Base-by-base conservation (phyloP, 92 coral and sea anemone species). In the Diadumene lineata region DNA sequence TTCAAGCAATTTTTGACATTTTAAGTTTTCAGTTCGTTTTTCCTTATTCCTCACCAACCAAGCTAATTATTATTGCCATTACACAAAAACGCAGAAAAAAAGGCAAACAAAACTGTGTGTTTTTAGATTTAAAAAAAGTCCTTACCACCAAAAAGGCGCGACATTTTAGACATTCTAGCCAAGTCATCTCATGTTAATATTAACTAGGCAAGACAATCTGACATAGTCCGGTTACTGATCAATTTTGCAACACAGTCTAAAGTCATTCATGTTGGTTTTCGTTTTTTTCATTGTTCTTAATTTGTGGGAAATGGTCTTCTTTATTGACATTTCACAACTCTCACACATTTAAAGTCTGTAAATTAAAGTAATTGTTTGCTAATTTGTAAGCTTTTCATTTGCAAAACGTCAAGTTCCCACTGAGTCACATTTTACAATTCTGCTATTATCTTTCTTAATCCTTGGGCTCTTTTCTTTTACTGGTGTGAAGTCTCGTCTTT, bases 301-400 rank as follows among this genome's bases (percentile, higher is more conserved):
- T 53, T 53, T 53, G 58, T 21, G 58, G 24, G 19, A 53, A 53
- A 13, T 53, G 19, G 58, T 53, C 24, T 9, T 9, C 18, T 21
- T 53, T 53, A 21, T 23, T 53, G 58, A 38, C 48, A 38, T 38
- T 4, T 38, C 48, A 6, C 6, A 38, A 38, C 8, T 53, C 58
- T 53, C 24, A 53, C 48, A 16, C 24, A 53, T 21, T 53, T 53
- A 2, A 16, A 53, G 24, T 53, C 24, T 38, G 4, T 53, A 53
- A 53, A 53, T 53, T 53, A 53, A 53, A 53, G 24, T 53, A 21
- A 53, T 53, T 53, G 58, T 53, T 53, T 16, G 3, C 58, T 53
- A 53, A 53, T 53, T 53, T 53, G 58, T 53, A 21, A 53, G 24
- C 19, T 53, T 53, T 44, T 53, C 58, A 53, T 9, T 2, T 3